Percentiles rank a stretch among this genome's conserved stretches.
Conservation (phyloP, 2,888 invertebrate genomes). For the Rapana venosa region DNA sequence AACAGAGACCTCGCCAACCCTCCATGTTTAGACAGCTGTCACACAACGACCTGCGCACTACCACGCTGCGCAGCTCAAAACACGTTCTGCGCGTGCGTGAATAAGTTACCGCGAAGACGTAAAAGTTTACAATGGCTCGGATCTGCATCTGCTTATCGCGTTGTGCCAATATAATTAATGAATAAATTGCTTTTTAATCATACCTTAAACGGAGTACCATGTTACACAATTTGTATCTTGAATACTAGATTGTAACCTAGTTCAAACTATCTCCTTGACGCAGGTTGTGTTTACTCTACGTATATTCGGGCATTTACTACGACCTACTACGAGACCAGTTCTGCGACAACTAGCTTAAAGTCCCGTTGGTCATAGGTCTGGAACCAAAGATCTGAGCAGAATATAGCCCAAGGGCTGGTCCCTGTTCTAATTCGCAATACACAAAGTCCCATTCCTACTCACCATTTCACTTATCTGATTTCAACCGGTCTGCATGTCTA, state of each 20-base stretch:
- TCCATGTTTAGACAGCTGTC: conserved; percentile 78
- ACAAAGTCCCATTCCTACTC: not conserved
- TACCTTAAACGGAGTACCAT: not conserved
- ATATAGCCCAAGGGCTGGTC: not conserved
- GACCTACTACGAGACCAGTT: not conserved
- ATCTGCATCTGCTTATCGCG: conserved; percentile 51
- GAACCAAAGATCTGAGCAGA: not conserved
- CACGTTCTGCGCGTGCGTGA: conserved; percentile 67
- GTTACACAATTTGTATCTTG: not conserved
- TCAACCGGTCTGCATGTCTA: not conserved
- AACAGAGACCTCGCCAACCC: conserved; percentile 70
- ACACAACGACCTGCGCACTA: conserved; percentile 72
- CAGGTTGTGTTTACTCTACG: too few species aligned
- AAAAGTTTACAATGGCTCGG: conserved; percentile 48
- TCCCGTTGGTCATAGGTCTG: not conserved
- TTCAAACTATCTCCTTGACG: not conserved
- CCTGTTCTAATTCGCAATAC: not conserved
- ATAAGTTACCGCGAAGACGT: conserved; percentile 60
- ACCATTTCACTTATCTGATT: not conserved
- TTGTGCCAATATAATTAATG: conserved; percentile 30
- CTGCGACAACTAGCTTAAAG: not conserved
- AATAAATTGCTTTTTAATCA: conserved; percentile 35
- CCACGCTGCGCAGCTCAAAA: conserved; percentile 71
- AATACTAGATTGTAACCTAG: not conserved
- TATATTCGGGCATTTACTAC: not conserved